These are phyloP conservation scores for Latrodectus hesperus DNA, from an alignment of 2,888 invertebrate species.

Conservation along the genomic window DNA sequence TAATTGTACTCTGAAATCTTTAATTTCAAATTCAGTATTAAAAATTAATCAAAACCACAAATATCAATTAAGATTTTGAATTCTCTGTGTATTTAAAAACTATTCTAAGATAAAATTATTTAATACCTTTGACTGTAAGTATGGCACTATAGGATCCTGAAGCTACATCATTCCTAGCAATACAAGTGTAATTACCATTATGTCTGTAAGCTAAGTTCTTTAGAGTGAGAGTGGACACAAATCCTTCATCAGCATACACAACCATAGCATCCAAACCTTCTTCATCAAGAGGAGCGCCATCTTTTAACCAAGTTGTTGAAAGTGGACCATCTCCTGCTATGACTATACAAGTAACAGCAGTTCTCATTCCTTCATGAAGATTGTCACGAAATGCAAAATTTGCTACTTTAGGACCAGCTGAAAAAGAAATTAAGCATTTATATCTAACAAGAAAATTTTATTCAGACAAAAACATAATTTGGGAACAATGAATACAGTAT, in stretches of 20 bases:
- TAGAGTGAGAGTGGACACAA: conserved; percentile 73
- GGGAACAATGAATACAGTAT: no score
- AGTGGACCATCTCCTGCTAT: conserved; percentile 72
- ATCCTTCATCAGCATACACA: conserved; percentile 69
- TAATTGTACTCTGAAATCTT: no score
- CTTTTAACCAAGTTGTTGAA: conserved; percentile 74
- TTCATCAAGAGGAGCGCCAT: conserved; percentile 73
- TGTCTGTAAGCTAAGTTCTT: conserved; percentile 73
- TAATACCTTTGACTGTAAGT: conserved; percentile 70
- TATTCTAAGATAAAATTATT: no score
- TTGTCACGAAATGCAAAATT: conserved; percentile 61
- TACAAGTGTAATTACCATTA: conserved; percentile 74
- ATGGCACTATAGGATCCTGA: conserved; percentile 73
- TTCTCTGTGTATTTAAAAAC: no score
- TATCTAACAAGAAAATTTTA: not conserved
- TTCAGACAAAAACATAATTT: not conserved
- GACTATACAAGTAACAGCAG: conserved; percentile 67
- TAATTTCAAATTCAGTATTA: no score
- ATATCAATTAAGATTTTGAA: no score
- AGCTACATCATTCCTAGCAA: conserved; percentile 73
- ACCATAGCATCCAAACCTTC: conserved; percentile 52
- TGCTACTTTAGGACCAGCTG: conserved; percentile 64
- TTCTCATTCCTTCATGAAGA: conserved; percentile 65
- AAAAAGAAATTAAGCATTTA: not conserved
- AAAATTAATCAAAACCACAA: no score